Base-by-base conservation (phyloP, 2,888 invertebrate genomes). In the Melikaiella ostensackeni region DNA sequence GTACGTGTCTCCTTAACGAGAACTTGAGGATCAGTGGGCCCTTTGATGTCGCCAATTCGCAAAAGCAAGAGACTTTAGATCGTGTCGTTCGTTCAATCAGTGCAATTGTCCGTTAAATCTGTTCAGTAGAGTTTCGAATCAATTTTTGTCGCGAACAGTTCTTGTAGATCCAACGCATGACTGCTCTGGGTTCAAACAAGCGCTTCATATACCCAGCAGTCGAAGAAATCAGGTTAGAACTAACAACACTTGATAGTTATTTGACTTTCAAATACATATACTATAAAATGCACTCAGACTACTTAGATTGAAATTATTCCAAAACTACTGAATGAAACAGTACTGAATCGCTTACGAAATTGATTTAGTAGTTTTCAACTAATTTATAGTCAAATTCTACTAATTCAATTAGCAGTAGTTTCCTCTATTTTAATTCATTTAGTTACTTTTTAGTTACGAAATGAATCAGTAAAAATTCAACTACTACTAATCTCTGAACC, bases 91-190 rank as follows among this genome's bases (percentile, higher is more conserved):
- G 82, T 84, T 85, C 87, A 86, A 88, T 88, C 86, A 86, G 84
- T 84, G 85, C 88, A 89, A 89, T 89, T 88, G 87, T 83, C 83
- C 86, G 87, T 87, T 86, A 86, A 88, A 87, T 87, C 86, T 84
- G 81, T 81, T 84, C 83, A 79, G 11, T 50, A 8, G 30, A 70
- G 70, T 70, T 59, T 77, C 81, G 81, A 87, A 88, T 87, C 86
- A 86, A 88, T 87, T 86, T 83, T 82, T 63, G 42, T 66, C 70
- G 50, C 33, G 70, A 70, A 55, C 30, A 50, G 19, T 50, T 70
- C 70, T 50, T 70, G n/a, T 70, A 50, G 50, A 70, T 46, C 46
- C n/a, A 50, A 70, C 70, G 70, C 50, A 70, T 70, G 70, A 70
- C 46, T 70, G 46, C 30, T 70, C 30, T 70, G 46, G 70, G 11